Conservation (phyloP, 2,888 invertebrate genomes). For the Heliothis peltigera region DNA sequence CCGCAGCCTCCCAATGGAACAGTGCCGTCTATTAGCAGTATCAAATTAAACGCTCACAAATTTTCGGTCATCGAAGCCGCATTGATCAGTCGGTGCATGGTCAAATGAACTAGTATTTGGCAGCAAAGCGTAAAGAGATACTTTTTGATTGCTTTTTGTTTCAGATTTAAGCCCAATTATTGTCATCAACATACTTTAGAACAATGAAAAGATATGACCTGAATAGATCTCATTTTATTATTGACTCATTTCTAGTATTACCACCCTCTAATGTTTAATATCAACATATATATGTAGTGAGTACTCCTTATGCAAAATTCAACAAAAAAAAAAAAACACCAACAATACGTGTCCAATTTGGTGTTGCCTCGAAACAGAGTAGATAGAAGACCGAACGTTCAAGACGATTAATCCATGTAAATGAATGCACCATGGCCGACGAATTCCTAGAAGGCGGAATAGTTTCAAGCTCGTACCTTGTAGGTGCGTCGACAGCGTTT, state of each 20-base stretch:
- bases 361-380: background rate
- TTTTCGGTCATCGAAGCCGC: slow-evolving; percentile 2
- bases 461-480: slow-evolving; percentile 5
- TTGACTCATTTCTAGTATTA: too few relatives aligned
- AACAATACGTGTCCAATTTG: background rate
- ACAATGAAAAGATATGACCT: too few relatives aligned
- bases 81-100: slow-evolving; percentile 14
- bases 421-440: background rate
- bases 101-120: background rate
- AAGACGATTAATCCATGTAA: background rate
- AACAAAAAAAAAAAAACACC: too few relatives aligned
- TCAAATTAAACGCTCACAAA: slow-evolving; percentile 23
- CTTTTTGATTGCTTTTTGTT: background rate
- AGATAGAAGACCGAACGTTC: background rate
- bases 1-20: background rate
- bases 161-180: too few relatives aligned
- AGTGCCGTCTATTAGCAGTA: slow-evolving; percentile 6
- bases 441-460: slow-evolving; percentile 10
- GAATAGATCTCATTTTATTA: too few relatives aligned
- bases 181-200: too few relatives aligned
- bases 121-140: background rate
- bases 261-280: too few relatives aligned
- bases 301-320: too few relatives aligned
- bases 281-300: too few relatives aligned
- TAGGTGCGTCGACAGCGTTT: slow-evolving; percentile 18